Evolutionary conservation across 2,888 invertebrate genomes (phyloP).

Genomic region (Torymus tubicola): DNA sequence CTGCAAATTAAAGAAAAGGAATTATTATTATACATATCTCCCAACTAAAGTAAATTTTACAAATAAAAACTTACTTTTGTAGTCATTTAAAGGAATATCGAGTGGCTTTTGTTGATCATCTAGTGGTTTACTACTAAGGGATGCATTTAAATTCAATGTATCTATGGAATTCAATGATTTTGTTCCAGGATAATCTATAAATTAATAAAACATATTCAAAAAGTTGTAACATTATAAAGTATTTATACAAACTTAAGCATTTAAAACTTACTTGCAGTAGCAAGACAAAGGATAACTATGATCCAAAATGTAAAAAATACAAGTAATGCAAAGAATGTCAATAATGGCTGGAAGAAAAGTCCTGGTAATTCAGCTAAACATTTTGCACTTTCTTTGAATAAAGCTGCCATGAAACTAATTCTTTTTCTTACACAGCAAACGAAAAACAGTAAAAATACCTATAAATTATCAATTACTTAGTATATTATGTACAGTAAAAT

Average conservation of each 20-base stretch:
- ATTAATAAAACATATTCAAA: background rate
- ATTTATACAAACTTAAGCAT: too few relatives aligned
- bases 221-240: too few relatives aligned
- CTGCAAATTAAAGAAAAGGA: slow-evolving; percentile 69
- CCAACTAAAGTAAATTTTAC: background rate
- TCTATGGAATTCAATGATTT: slow-evolving; percentile 68
- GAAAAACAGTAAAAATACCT: slow-evolving; percentile 85
- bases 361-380: slow-evolving; percentile 91
- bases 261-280: slow-evolving; percentile 86
- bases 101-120: slow-evolving; percentile 43
- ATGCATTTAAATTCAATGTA: slow-evolving; percentile 65
- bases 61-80: slow-evolving; percentile 68
- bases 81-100: slow-evolving; percentile 66
- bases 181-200: slow-evolving; percentile 74
- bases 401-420: slow-evolving; percentile 87
- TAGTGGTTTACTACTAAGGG: slow-evolving; percentile 33
- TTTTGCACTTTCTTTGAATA: slow-evolving; percentile 93
- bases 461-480: slow-evolving; percentile 22
- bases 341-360: slow-evolving; percentile 88
- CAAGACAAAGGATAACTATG: slow-evolving; percentile 88
- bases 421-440: slow-evolving; percentile 88
- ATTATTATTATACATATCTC: slow-evolving; percentile 18
- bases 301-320: slow-evolving; percentile 92
- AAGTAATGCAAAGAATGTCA: slow-evolving; percentile 88
- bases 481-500: slow-evolving; percentile 18